phyloP scores from a whole-genome alignment of 2,797 vertebrate species.

The Darevskia nairensis region DNA sequence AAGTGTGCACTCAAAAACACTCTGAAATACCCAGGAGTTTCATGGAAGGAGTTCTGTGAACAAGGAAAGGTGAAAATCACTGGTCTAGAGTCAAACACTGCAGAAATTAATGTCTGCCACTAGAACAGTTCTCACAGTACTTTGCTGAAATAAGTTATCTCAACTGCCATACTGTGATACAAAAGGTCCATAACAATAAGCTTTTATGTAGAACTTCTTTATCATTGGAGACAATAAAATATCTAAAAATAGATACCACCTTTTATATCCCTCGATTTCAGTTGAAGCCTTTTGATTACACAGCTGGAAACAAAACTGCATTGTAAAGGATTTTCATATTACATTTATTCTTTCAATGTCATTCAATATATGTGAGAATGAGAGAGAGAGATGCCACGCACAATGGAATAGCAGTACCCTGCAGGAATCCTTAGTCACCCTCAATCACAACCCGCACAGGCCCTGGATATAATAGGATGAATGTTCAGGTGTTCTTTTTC shows the following conservation, averaged over 20 bases:
- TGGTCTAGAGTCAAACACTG: neutral
- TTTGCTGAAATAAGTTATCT: neutral
- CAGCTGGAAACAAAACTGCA: conserved; percentile 17
- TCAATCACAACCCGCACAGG: neutral
- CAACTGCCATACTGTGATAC: neutral
- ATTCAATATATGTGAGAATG: conserved; percentile 12
- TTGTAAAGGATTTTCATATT: conserved; percentile 9
- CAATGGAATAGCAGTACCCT: neutral
- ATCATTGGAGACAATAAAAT: neutral
- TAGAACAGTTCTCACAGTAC: neutral
- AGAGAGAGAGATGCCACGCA: neutral
- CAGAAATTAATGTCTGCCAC: neutral
- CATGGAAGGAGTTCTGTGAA: neutral
- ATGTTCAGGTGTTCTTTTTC: neutral
- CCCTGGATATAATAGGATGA: neutral
- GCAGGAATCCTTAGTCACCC: neutral
- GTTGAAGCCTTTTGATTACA: neutral
- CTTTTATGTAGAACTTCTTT: neutral
- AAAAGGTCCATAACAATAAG: conserved; percentile 17
- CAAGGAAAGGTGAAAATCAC: neutral
- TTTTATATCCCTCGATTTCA: neutral
- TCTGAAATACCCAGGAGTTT: neutral
- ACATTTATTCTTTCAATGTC: conserved; percentile 3
- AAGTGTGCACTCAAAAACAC: neutral
- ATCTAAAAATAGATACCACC: conserved; percentile 18